phyloP scores from a whole-genome alignment of 2,888 invertebrate species.

The Cheilosia vernalis region DNA sequence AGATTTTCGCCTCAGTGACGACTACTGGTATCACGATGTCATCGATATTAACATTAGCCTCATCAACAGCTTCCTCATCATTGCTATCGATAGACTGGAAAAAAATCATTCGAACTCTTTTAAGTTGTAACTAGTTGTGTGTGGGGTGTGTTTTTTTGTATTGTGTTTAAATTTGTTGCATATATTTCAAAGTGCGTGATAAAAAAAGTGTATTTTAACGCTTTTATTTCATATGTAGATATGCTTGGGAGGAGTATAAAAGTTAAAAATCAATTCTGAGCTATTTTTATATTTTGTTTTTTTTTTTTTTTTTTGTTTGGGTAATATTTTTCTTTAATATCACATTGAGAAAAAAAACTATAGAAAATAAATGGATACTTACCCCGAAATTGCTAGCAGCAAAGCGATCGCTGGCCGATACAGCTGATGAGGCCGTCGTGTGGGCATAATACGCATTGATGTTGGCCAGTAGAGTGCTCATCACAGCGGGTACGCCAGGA shows the following conservation, averaged over 20 bases:
- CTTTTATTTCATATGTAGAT: background rate
- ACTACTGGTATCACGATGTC: conserved; percentile 66
- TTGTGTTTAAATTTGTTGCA: background rate
- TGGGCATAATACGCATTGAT: conserved; percentile 99
- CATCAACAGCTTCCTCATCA: conserved; percentile 46
- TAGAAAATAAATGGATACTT: conserved; percentile 81
- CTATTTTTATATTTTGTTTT: background rate
- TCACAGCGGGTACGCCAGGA: conserved; percentile 99
- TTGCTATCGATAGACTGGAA: conserved; percentile 67
- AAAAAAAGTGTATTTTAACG: background rate
- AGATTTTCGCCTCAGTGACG: conserved; percentile 62
- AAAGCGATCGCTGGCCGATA: conserved; percentile 99
- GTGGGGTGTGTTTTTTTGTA: background rate
- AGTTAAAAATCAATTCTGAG: background rate
- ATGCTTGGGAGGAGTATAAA: background rate
- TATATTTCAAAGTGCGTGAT: background rate
- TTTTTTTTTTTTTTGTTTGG: conserved; percentile 14
- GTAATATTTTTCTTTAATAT: background rate
- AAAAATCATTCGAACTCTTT: conserved; percentile 37
- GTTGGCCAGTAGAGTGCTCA: conserved; percentile 99
- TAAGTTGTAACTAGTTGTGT: background rate
- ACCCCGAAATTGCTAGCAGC: conserved; percentile 99
- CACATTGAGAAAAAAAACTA: background rate
- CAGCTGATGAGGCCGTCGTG: conserved; percentile 98
- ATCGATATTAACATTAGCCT: conserved; percentile 36